phyloP scores from a whole-genome alignment of 2,888 invertebrate species.

The Acleris cristana region DNA sequence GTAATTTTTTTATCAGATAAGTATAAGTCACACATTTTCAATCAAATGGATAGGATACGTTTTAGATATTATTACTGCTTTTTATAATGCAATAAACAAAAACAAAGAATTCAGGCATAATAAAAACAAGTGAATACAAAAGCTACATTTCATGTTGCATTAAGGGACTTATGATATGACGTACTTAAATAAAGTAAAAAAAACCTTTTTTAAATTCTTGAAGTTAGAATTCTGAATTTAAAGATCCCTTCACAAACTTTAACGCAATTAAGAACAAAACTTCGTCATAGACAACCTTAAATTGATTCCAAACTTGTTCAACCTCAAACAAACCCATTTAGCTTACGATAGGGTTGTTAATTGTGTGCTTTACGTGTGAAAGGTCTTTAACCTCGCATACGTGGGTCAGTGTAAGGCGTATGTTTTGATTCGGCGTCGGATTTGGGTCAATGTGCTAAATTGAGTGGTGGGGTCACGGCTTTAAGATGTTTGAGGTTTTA shows the following conservation, averaged over 20 bases:
- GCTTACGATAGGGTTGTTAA: constrained; percentile 44
- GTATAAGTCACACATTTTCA: no score
- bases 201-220: no score
- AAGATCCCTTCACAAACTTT: background rate
- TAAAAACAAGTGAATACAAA: no score
- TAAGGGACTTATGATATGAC: no score
- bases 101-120: no score
- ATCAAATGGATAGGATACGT: no score
- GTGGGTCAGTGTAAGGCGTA: constrained; percentile 62
- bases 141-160: no score
- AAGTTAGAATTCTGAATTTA: background rate
- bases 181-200: no score
- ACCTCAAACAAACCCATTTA: constrained; percentile 42
- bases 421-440: constrained; percentile 43
- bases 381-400: constrained; percentile 70
- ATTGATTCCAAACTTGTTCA: background rate
- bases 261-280: constrained; percentile 1
- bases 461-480: constrained; percentile 5
- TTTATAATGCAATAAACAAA: no score
- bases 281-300: constrained; percentile 3
- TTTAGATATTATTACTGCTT: no score
- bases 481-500: background rate
- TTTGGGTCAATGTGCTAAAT: constrained; percentile 44
- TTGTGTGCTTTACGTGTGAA: constrained; percentile 42
- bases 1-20: no score